Evolutionary conservation across 2,113 vertebrate species (phyloP).

Genomic region (Shinisaurus crocodilurus): DNA sequence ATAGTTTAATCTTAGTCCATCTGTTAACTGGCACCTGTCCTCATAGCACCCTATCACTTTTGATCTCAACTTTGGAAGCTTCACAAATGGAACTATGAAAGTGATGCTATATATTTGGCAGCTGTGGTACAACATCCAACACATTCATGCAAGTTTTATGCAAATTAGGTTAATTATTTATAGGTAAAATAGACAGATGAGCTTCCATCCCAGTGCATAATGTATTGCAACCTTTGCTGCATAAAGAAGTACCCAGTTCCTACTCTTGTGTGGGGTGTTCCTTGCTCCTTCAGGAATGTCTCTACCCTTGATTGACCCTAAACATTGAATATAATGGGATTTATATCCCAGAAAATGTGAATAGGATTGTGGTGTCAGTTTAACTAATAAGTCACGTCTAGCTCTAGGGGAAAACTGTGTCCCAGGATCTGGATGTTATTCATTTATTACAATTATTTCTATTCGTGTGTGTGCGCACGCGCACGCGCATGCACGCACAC

Average conservation of each 20-base stretch:
- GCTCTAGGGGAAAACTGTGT: neutral
- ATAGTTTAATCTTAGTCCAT: neutral
- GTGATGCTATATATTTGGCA: neutral
- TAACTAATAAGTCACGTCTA: neutral
- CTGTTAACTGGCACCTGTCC: neutral
- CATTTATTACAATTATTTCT: neutral
- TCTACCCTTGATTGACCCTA: neutral
- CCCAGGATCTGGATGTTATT: neutral
- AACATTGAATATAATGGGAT: no score
- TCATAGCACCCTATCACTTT: neutral
- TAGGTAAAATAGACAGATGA: neutral
- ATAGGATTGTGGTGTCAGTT: neutral
- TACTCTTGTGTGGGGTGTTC: neutral
- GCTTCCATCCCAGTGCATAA: neutral
- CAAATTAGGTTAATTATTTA: conserved; percentile 17
- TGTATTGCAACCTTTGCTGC: neutral
- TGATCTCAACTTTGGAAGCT: neutral
- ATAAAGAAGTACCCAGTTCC: neutral
- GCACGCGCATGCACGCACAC: no score
- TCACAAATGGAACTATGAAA: neutral
- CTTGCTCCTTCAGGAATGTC: no score
- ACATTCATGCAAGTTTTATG: neutral
- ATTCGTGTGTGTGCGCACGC: no score
- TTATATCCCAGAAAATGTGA: neutral
- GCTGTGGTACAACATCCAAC: neutral